Conservation (phyloP, 1,140 invertebrate genomes). For the Drosophila setifemur region DNA sequence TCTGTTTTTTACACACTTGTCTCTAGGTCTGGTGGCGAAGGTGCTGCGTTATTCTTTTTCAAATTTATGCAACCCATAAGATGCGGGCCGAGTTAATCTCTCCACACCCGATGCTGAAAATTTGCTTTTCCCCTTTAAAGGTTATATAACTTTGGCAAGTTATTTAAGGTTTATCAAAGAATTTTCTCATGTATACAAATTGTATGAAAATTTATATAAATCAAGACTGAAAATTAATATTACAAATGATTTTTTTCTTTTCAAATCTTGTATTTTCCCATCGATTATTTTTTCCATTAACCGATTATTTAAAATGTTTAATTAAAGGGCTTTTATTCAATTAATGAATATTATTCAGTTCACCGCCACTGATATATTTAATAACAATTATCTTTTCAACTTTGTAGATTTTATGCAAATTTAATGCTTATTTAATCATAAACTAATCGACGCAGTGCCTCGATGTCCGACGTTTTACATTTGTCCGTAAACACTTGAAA, state of each 20-base stretch:
- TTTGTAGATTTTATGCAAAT: too few species aligned
- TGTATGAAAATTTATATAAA: too few species aligned
- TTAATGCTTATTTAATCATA: background rate
- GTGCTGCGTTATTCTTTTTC: slow-evolving; percentile 25
- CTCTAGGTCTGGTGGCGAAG: slow-evolving; percentile 18
- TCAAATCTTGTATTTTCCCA: too few species aligned
- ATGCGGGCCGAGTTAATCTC: background rate
- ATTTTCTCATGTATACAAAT: background rate
- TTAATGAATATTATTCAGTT: too few species aligned
- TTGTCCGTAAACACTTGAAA: slow-evolving; percentile 36
- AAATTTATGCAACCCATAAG: slow-evolving; percentile 45
- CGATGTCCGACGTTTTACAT: slow-evolving; percentile 14
- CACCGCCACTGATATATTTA: too few species aligned
- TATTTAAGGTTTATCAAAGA: background rate
- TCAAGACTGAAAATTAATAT: background rate
- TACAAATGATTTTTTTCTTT: background rate
- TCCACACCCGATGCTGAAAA: slow-evolving; percentile 6
- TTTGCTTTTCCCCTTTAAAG: background rate
- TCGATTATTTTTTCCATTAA: too few species aligned
- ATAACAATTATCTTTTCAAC: too few species aligned
- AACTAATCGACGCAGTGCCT: background rate
- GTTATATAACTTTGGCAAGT: too few species aligned
- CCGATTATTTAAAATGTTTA: background rate
- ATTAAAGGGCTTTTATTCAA: background rate
- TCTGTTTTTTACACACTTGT: slow-evolving; percentile 55